Conservation (phyloP, 2,113 vertebrate species). For the Hippocampus barbouri region DNA sequence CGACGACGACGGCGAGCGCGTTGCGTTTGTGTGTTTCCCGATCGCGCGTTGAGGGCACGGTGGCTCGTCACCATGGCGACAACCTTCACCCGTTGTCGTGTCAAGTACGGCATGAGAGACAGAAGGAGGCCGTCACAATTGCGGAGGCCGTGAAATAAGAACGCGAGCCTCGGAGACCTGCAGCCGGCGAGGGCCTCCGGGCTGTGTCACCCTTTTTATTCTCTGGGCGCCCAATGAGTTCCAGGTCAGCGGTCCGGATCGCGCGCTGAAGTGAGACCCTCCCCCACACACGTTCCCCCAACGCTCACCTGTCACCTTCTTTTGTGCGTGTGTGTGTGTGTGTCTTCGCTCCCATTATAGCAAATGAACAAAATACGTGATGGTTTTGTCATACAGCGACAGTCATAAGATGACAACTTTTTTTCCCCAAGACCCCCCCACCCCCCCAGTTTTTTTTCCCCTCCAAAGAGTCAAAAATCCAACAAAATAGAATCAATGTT, state of each 20-base stretch:
- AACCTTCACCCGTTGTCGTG: background rate
- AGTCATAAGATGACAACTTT: too few species aligned
- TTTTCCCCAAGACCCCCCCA: too few species aligned
- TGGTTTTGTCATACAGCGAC: too few species aligned
- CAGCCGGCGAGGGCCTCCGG: background rate
- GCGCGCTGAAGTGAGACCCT: background rate
- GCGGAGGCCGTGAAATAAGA: conserved; percentile 6
- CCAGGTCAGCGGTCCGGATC: conserved; percentile 4
- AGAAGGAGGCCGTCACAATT: background rate
- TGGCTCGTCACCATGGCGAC: conserved; percentile 17
- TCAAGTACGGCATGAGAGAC: conserved; percentile 9
- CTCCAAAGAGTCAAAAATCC: too few species aligned
- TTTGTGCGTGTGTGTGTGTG: background rate
- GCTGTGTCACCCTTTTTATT: conserved; percentile 4
- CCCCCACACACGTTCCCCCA: background rate
- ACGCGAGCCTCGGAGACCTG: background rate
- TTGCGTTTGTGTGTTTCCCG: background rate
- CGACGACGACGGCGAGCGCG: background rate
- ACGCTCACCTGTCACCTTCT: background rate
- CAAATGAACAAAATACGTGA: too few species aligned
- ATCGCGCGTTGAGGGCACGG: background rate
- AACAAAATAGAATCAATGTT: too few species aligned
- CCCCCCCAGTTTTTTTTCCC: too few species aligned
- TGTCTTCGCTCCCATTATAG: too few species aligned
- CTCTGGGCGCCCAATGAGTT: conserved; percentile 4